A percentile compares a stretch with the other conserved stretches of the same genome.
Evolutionary conservation across 2,113 vertebrate genomes (phyloP).

Genomic region (Percina caprodes): DNA sequence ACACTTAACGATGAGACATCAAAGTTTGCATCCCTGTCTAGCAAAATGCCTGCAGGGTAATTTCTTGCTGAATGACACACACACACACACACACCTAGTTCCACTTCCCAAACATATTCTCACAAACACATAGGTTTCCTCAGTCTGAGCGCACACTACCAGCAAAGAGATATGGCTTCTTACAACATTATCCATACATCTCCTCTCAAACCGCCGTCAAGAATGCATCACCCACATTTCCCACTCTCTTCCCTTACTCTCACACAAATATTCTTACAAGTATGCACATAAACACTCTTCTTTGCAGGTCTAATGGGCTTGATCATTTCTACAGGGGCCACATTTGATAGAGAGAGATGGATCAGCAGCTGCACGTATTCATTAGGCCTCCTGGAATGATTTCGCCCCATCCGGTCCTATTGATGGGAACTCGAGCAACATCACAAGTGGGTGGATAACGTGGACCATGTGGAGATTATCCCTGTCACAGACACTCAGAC

Average conservation of each 20-base stretch:
- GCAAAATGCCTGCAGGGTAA: constrained; percentile 20
- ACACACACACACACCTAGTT: neutral
- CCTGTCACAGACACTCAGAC: constrained; percentile 54
- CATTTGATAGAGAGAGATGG: constrained; percentile 42
- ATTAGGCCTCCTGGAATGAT: constrained; percentile 69
- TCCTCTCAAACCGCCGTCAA: neutral
- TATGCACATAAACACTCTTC: constrained; percentile 36
- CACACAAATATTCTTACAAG: constrained; percentile 16
- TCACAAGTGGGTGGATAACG: constrained; percentile 73
- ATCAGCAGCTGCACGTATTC: constrained; percentile 82
- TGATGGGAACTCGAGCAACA: constrained; percentile 53
- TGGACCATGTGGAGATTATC: constrained; percentile 73
- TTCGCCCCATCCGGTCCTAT: constrained; percentile 74
- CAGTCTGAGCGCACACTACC: constrained; percentile 3
- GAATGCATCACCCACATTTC: neutral
- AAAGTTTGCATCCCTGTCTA: constrained; percentile 13
- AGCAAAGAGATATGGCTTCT: constrained; percentile 22
- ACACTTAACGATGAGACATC: constrained; percentile 22
- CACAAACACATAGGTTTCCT: neutral
- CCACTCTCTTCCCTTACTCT: neutral
- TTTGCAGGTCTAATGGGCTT: constrained; percentile 54
- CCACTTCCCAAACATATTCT: constrained; percentile 16
- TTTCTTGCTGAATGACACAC: constrained; percentile 22
- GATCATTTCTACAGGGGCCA: constrained; percentile 56
- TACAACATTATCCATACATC: constrained; percentile 9